Evolutionary conservation across 2,113 vertebrate species (phyloP).

Genomic region (Pelecanus crispus): DNA sequence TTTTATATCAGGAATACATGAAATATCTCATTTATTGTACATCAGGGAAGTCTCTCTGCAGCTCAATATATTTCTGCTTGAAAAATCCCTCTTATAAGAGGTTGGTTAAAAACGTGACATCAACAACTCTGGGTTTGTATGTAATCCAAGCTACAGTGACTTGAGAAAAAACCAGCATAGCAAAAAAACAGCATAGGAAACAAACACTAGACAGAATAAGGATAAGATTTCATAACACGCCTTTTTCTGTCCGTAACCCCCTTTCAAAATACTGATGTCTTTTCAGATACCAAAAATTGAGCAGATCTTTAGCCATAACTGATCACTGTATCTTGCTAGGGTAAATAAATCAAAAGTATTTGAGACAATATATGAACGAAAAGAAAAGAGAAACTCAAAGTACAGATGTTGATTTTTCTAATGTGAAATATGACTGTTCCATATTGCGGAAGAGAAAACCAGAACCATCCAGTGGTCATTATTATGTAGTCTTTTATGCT

Average conservation of each 20-base stretch:
- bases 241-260: not conserved
- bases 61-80: not conserved
- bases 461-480: not conserved
- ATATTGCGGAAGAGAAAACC: not conserved
- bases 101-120: not conserved
- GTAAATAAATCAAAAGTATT: not conserved
- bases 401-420: not conserved
- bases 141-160: not conserved
- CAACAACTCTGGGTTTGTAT: not conserved
- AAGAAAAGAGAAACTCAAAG: not conserved
- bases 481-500: not conserved
- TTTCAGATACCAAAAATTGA: not conserved
- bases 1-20: not conserved
- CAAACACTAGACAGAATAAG: not conserved
- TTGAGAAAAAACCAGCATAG: not conserved
- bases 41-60: not conserved
- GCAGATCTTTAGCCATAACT: not conserved
- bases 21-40: not conserved
- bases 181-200: not conserved
- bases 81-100: not conserved
- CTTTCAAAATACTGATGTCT: not conserved
- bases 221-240: not conserved
- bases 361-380: not conserved
- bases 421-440: not conserved
- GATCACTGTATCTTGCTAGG: not conserved